A percentile compares a stretch with the other conserved stretches of the same genome.
phyloP scores from a whole-genome alignment of 2,797 vertebrate species.

The Cyprinodon diabolis region DNA sequence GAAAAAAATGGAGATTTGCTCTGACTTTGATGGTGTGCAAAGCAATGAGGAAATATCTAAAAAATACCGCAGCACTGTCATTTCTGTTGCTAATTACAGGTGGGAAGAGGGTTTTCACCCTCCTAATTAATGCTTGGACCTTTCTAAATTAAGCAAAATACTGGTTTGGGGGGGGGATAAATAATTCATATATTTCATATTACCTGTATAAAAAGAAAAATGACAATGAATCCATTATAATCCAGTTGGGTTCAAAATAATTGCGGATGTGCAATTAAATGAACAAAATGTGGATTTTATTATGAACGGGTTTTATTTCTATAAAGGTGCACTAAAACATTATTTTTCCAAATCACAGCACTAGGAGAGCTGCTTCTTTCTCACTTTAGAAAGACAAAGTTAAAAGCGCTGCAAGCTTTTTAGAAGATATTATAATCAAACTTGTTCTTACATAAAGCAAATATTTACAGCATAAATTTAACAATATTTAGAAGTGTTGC shows the following conservation, averaged over 20 bases:
- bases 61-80: not conserved
- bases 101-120: not conserved
- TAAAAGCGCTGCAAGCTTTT: not conserved
- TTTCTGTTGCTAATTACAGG: not conserved
- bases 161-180: too few relatives aligned
- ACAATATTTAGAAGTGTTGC: too few relatives aligned
- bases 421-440: not conserved
- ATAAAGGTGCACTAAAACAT: not conserved
- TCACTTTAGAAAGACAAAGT: not conserved
- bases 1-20: slow-evolving; percentile 26
- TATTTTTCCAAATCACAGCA: not conserved
- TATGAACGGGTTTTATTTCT: not conserved
- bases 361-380: not conserved
- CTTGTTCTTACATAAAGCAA: not conserved
- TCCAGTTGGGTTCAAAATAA: not conserved
- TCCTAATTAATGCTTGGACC: not conserved
- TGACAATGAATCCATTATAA: not conserved
- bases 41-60: slow-evolving; percentile 52
- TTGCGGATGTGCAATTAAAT: not conserved
- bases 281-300: not conserved
- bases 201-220: not conserved
- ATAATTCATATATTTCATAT: not conserved
- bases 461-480: not conserved
- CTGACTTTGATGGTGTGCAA: slow-evolving; percentile 53
- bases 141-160: not conserved